A percentile compares a stretch with the other conserved stretches of the same genome.
phyloP scores from a whole-genome alignment of 2,888 invertebrate species.

The Callimorpha dominula region DNA sequence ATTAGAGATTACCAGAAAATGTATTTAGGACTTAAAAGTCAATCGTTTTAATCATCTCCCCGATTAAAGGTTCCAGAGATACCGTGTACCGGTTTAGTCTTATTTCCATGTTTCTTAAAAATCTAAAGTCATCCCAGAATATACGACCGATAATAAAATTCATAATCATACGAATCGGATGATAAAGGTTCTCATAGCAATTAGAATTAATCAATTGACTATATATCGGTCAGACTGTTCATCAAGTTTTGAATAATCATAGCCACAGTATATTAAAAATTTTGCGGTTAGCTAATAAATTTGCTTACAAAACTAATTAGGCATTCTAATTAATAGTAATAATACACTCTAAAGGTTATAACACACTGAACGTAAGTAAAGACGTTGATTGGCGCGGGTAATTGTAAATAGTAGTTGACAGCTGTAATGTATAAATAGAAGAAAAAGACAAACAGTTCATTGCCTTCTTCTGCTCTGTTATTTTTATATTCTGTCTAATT shows the following conservation, averaged over 20 bases:
- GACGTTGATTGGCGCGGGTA: no score
- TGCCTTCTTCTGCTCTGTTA: no score
- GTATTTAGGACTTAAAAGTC: no score
- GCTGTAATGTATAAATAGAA: no score
- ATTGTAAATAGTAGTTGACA: no score
- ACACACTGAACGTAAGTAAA: background rate
- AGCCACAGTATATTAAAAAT: constrained; percentile 24
- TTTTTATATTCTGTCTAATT: no score
- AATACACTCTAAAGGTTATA: background rate
- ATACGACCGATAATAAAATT: no score
- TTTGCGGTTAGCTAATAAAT: constrained; percentile 34
- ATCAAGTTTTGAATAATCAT: constrained; percentile 14
- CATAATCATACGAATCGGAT: background rate
- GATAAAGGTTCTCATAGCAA: background rate
- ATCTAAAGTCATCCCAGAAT: background rate
- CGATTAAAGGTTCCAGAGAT: no score
- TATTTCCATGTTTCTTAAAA: background rate
- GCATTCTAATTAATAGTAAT: constrained; percentile 25
- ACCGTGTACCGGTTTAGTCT: no score
- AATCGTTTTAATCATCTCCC: no score
- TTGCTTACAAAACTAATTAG: constrained; percentile 29
- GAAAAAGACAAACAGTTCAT: no score
- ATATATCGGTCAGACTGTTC: background rate
- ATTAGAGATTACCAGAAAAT: no score
- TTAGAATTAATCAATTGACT: background rate